Conservation (phyloP, 2,797 vertebrate genomes). For the Acipenser transmontanus region DNA sequence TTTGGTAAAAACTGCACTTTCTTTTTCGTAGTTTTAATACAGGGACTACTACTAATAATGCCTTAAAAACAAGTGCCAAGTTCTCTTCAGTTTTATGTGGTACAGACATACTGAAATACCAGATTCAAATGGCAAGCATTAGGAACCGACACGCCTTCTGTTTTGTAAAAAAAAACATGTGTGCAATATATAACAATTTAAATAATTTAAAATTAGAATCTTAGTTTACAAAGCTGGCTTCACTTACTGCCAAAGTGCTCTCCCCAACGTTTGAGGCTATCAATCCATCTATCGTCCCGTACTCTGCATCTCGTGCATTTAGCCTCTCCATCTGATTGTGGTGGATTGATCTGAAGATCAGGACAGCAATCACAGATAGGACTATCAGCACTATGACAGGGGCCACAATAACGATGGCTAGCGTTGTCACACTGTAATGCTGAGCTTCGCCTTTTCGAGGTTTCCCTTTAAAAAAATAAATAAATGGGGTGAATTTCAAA, state of each 20-base stretch:
- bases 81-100: slow-evolving; percentile 45
- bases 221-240: not conserved
- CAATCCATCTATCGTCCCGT: slow-evolving; percentile 90
- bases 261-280: slow-evolving; percentile 96
- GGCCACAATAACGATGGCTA: slow-evolving; percentile 73
- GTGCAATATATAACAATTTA: too few relatives aligned
- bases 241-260: slow-evolving; percentile 91
- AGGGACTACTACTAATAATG: slow-evolving; percentile 41
- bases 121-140: slow-evolving; percentile 26
- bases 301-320: slow-evolving; percentile 84
- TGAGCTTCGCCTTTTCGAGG: slow-evolving; percentile 56
- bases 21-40: slow-evolving; percentile 30
- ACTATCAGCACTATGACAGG: slow-evolving; percentile 76
- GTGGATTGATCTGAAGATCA: slow-evolving; percentile 80
- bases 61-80: slow-evolving; percentile 33
- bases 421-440: slow-evolving; percentile 74
- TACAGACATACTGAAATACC: slow-evolving; percentile 36
- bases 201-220: not conserved
- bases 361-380: slow-evolving; percentile 71
- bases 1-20: slow-evolving; percentile 19
- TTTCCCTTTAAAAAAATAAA: too few relatives aligned
- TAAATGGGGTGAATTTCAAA: too few relatives aligned
- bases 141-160: too few relatives aligned
- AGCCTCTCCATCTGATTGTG: slow-evolving; percentile 84
- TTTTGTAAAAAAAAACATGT: too few relatives aligned